Evolutionary conservation across 2,113 vertebrate species (phyloP).

Genomic region (Sarotherodon lohbergeri): DNA sequence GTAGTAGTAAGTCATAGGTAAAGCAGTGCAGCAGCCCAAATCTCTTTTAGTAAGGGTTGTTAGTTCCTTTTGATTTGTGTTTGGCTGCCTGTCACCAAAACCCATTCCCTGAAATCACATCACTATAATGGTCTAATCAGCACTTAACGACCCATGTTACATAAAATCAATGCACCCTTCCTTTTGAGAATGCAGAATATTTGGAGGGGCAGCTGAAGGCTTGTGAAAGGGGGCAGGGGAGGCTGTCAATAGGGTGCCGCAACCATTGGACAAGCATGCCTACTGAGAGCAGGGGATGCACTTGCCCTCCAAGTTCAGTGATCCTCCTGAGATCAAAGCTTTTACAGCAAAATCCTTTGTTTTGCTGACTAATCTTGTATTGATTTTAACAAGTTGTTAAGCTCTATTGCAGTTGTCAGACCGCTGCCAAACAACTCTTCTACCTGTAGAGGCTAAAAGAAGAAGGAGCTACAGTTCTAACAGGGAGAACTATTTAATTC

Average conservation of each 20-base stretch:
- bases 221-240: constrained; percentile 9
- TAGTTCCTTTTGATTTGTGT: constrained; percentile 59
- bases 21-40: constrained; percentile 42
- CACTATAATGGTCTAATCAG: constrained; percentile 72
- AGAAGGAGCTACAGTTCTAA: background rate
- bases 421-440: constrained; percentile 31
- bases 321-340: constrained; percentile 53
- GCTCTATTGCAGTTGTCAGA: constrained; percentile 59
- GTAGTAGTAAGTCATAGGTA: constrained; percentile 17
- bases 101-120: constrained; percentile 69
- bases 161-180: constrained; percentile 69
- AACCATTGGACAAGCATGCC: constrained; percentile 2
- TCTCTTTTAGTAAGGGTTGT: constrained; percentile 49
- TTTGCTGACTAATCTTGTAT: constrained; percentile 75
- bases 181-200: constrained; percentile 62
- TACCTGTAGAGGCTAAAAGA: constrained; percentile 24
- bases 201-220: constrained; percentile 55
- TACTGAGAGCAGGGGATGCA: constrained; percentile 18
- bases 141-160: constrained; percentile 71
- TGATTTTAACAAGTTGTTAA: constrained; percentile 65
- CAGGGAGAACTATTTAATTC: background rate
- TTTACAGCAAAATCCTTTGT: constrained; percentile 72
- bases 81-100: constrained; percentile 57
- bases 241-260: constrained; percentile 33
- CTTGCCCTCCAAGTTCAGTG: constrained; percentile 43